Base-by-base conservation (phyloP, 2,113 vertebrate species). In the Gymnarchus niloticus region DNA sequence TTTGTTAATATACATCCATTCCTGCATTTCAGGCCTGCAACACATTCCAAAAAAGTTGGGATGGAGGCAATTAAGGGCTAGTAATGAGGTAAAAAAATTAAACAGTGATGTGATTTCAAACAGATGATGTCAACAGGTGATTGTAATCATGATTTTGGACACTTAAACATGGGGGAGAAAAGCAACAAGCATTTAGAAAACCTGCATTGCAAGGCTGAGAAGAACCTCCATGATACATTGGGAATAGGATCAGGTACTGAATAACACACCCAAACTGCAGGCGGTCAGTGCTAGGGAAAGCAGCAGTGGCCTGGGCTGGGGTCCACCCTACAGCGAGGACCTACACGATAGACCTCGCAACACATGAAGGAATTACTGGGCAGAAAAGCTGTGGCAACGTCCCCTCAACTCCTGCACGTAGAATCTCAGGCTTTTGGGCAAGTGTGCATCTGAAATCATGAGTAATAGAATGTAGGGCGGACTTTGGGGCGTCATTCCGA, bases 361-460 rank as follows among this genome's bases (percentile, higher is more conserved):
- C 44, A 84, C 14, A 83, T 25, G 21, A 54, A 84, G 57, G 44
- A 65, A 84, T 84, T 84, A 84, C 83, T 48, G 46, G 65, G 83
- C 57, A 46, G 44, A 49, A 51, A 84, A 65, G 23, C 57, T 25
- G 56, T 56, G 44, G 7, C 46, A 46, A 56, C 65, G 83, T 41
- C 41, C 56, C 33, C 23, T 6, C n/a, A 8, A 25, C 56, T 56
- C 21, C 56, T 65, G 56, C 57, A 8, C 17, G 56, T 7, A 4
- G 65, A 61, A 84, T 69, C 65, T 25, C 6, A 51, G 49, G 56
- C 83, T 48, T 56, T 33, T 46, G 37, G 21, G 83, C n/a, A 2
- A 65, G 6, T 5, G 59, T 65, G 56, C n/a, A 44, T 17, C 25
- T 44, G 56, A 69, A 65, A 84, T 12, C 3, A 21, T 12, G n/a